These are phyloP conservation scores for Nomada lathburiana DNA, from an alignment of 2,888 invertebrate genomes.

Conservation along the genomic window DNA sequence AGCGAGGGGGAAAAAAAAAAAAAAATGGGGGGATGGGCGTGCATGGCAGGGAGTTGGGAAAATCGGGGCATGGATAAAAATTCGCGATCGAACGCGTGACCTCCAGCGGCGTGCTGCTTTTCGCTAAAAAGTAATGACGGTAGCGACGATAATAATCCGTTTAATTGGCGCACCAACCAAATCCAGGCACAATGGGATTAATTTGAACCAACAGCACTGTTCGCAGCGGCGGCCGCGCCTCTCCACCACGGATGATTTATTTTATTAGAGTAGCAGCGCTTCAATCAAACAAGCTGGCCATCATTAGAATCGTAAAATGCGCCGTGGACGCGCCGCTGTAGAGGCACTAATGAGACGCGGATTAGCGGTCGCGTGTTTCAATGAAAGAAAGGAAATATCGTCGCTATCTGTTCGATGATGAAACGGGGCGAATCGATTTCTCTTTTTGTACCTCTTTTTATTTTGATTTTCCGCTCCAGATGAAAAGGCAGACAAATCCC, in stretches of 20 bases:
- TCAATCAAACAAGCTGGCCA: slow-evolving; percentile 70
- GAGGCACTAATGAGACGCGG: slow-evolving; percentile 69
- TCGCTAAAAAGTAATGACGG: slow-evolving; percentile 73
- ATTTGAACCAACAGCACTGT: slow-evolving; percentile 74
- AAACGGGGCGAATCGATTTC: neutral
- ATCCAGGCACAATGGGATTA: slow-evolving; percentile 76
- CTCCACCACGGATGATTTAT: slow-evolving; percentile 73
- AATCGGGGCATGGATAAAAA: slow-evolving; percentile 36
- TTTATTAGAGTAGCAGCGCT: slow-evolving; percentile 74
- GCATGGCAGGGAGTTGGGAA: neutral
- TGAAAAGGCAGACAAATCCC: neutral
- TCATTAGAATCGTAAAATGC: slow-evolving; percentile 74
- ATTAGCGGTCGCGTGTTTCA: slow-evolving; percentile 63
- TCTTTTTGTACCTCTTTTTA: neutral
- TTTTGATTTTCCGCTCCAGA: neutral
- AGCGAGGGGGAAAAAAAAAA: slow-evolving; percentile 7
- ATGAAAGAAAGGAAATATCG: slow-evolving; percentile 8
- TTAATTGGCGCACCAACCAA: slow-evolving; percentile 75
- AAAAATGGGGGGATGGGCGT: too few relatives aligned
- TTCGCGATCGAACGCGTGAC: slow-evolving; percentile 40
- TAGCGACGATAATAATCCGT: slow-evolving; percentile 75
- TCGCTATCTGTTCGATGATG: neutral
- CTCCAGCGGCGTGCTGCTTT: slow-evolving; percentile 52
- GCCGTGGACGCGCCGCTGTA: slow-evolving; percentile 53
- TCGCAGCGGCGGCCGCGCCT: slow-evolving; percentile 64